Evolutionary conservation across 1,140 invertebrate genomes (phyloP).

Genomic region (Drosophila arawakana): DNA sequence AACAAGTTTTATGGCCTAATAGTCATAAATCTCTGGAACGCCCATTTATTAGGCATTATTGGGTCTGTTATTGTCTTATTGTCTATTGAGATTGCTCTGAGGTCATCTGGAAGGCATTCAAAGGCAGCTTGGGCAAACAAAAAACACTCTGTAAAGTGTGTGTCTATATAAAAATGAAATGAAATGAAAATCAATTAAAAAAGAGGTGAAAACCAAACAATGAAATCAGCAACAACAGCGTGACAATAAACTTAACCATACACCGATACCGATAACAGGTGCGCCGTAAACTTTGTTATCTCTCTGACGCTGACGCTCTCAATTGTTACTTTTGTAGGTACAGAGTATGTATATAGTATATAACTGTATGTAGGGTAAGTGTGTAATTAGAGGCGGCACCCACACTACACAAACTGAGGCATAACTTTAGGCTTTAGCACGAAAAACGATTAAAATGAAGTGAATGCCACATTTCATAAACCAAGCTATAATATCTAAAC

Average conservation of each 20-base stretch:
- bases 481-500: conserved; percentile 6
- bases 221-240: conserved; percentile 49
- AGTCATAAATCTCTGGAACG: conserved; percentile 36
- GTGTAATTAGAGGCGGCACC: conserved; percentile 17
- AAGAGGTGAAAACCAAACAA: conserved; percentile 77
- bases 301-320: conserved; percentile 11
- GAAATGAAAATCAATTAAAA: conserved; percentile 74
- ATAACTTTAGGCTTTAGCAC: conserved; percentile 74
- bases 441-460: conserved; percentile 41
- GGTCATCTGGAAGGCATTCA: conserved; percentile 71
- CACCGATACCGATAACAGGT: conserved; percentile 68
- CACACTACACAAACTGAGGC: conserved; percentile 51
- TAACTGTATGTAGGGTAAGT: conserved; percentile 4
- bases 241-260: conserved; percentile 77
- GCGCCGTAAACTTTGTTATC: conserved; percentile 55
- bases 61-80: conserved; percentile 2
- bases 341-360: background rate
- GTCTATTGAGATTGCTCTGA: conserved; percentile 37
- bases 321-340: background rate
- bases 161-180: conserved; percentile 35
- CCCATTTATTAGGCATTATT: conserved; percentile 26
- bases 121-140: conserved; percentile 50
- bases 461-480: conserved; percentile 5
- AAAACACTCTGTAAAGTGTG: conserved; percentile 48
- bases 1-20: conserved; percentile 23